Base-by-base conservation (phyloP, 2,888 invertebrate genomes). In the Sussaba pulchella region DNA sequence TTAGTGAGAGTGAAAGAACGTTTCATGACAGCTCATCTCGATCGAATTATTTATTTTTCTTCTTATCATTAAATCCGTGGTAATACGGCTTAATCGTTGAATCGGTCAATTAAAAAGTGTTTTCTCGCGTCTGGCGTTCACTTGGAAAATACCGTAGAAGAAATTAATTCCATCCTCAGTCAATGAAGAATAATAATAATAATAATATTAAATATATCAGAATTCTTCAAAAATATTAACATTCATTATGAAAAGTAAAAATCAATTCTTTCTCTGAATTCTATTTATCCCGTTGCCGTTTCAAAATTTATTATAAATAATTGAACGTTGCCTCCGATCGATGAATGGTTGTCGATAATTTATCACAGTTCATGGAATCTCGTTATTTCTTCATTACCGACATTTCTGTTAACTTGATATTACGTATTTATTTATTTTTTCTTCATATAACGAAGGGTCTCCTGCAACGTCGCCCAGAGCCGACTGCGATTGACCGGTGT, bases 401-500 rank as follows among this genome's bases (percentile, higher is more conserved):
- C 19, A 19, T 39, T 39, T 3, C 10, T 19, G 19, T 41, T 19
- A 19, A 59, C 66, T 4, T 9, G 10, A 24, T 41, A 63, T 63
- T 26, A 43, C 57, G 43, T 43, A n/a, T 31, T 70, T 45, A 26
- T 72, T 57, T n/a, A 17, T 78, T 45, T 31, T 31, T 26, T 64
- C 57, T 71, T 50, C 43, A 24, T 59, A 50, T n/a, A 66, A 12
- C 31, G 39, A 70, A 70, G 17, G 50, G 14, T 4, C 14, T 31
- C 39, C 14, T 17, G 61, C 70, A 52, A 63, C 14, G 41, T 64
- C 70, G 59, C 54, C 63, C 41, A 64, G 75, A 72, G 72, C 63
- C 75, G n/a, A 43, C 41, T 67, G 83, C 72, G 83, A 85, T 78
- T 82, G 81, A 80, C 81, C 82, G 83, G 86, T 89, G 85, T 87